phyloP scores from a whole-genome alignment of 2,888 invertebrate species.

The Patella caerulea region DNA sequence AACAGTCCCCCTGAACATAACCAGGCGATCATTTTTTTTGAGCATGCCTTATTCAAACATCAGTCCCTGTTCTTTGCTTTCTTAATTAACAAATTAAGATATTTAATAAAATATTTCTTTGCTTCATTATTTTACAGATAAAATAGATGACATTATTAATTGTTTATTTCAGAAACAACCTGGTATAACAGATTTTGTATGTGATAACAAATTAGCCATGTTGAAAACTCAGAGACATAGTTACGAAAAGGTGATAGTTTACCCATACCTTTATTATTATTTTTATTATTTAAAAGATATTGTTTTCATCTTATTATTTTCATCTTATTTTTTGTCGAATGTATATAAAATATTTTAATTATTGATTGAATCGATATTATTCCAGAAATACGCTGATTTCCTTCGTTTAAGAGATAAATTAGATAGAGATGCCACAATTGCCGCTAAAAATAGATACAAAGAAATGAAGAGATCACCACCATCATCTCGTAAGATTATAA shows the following conservation, averaged over 20 bases:
- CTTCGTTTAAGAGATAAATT: conserved; percentile 50
- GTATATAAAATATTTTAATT: not conserved
- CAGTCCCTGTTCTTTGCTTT: too few species aligned
- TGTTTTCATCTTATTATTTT: not conserved
- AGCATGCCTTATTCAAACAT: too few species aligned
- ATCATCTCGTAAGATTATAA: not conserved
- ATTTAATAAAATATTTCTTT: too few species aligned
- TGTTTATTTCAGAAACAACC: not conserved
- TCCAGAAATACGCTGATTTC: conserved; percentile 58
- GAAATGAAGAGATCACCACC: conserved; percentile 48
- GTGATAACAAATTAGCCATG: conserved; percentile 57
- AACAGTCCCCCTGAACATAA: too few species aligned
- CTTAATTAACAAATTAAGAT: too few species aligned
- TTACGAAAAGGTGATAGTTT: conserved; percentile 47
- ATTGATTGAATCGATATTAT: not conserved
- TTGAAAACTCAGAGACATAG: conserved; percentile 56
- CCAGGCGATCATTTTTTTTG: too few species aligned
- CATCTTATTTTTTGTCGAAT: not conserved
- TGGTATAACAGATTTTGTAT: conserved; percentile 52
- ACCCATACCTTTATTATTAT: too few species aligned
- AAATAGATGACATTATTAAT: too few species aligned
- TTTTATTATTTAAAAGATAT: too few species aligned
- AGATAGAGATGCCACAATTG: conserved; percentile 50
- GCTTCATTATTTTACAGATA: too few species aligned
- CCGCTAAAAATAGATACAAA: conserved; percentile 49